These are phyloP conservation scores for Trichopoda pennipes DNA, from an alignment of 2,888 invertebrate genomes.

Conservation along the genomic window DNA sequence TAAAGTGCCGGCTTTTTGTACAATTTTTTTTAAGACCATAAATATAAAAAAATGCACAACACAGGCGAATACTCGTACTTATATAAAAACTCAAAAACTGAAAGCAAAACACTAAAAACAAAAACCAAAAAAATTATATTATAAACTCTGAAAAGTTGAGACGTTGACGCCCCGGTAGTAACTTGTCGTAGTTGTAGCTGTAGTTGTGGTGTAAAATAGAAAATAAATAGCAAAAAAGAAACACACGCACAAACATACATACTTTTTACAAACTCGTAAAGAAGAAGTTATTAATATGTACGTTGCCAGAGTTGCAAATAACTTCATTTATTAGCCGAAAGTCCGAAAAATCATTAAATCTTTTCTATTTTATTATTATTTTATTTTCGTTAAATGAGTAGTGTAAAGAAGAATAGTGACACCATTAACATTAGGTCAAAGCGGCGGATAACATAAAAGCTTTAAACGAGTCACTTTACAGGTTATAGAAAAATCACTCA, in stretches of 20 bases:
- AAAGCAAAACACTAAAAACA: too few relatives aligned
- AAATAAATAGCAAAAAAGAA: conserved; percentile 30
- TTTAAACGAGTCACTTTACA: too few relatives aligned
- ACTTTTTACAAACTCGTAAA: conserved; percentile 14
- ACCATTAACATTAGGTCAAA: too few relatives aligned
- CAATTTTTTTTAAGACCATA: conserved; percentile 41
- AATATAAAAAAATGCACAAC: conserved; percentile 48
- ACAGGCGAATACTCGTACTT: conserved; percentile 44
- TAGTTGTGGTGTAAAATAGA: conserved; percentile 52
- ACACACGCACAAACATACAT: neutral
- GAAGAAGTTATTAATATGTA: conserved; percentile 22
- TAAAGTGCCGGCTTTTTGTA: conserved; percentile 58
- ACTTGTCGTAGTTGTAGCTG: conserved; percentile 28
- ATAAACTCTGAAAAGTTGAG: conserved; percentile 44
- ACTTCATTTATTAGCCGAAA: conserved; percentile 20
- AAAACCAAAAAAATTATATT: too few relatives aligned
- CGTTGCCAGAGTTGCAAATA: conserved; percentile 41
- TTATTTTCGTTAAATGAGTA: too few relatives aligned
- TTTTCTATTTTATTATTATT: too few relatives aligned
- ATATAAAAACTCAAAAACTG: conserved; percentile 24
- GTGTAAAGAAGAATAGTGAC: too few relatives aligned
- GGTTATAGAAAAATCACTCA: too few relatives aligned
- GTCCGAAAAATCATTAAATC: too few relatives aligned
- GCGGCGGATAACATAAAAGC: too few relatives aligned
- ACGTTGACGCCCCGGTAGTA: conserved; percentile 52